Base-by-base conservation (phyloP, 2,888 invertebrate genomes). In the Erebia aethiops region DNA sequence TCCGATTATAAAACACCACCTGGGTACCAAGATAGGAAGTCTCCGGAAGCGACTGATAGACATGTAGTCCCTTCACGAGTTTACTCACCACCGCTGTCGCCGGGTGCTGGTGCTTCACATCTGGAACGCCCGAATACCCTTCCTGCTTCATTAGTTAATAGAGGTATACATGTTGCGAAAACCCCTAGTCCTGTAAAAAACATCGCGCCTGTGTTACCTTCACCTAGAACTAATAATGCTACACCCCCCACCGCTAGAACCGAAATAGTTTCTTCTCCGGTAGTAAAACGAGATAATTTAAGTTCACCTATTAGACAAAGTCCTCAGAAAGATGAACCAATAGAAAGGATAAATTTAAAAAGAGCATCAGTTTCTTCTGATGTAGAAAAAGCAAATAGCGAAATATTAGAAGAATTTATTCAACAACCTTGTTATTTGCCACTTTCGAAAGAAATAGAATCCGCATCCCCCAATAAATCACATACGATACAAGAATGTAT, bases 81-180 rank as follows among this genome's bases (percentile, higher is more conserved):
- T 65, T 93, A 91, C 78, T 94, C 94, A 74, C 94, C 94, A 56
- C 94, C 94, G 10, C 85, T 94, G 71, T 93, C 93, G 14, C 93
- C 93, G 7, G 95, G 95, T 77, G 95, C 95, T 63, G 95, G 95
- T 67, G 95, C 95, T 80, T 92, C 93, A 72, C 85, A 88, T 79
- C 77, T 83, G 73, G 86, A 94, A 82, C 85, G 94, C 78, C 87
- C 93, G 72, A 85, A 85, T 71, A 91, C 88, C 68, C 87, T 93
- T 75, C 92, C 92, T 70, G 82, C 89, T 77, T 82, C 86, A 71
- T 84, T 92, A 84, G 83, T 87, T 74, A 88, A 80, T 82, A 84
- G 90, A 81, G 84, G 85, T 82, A 79, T 84, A 80, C 80, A 89
- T 78, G 82, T 81, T 80, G 82, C 86, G 73, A 91, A 90, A 84